phyloP scores from a whole-genome alignment of 2,888 invertebrate species.

The Oligia strigilis region DNA sequence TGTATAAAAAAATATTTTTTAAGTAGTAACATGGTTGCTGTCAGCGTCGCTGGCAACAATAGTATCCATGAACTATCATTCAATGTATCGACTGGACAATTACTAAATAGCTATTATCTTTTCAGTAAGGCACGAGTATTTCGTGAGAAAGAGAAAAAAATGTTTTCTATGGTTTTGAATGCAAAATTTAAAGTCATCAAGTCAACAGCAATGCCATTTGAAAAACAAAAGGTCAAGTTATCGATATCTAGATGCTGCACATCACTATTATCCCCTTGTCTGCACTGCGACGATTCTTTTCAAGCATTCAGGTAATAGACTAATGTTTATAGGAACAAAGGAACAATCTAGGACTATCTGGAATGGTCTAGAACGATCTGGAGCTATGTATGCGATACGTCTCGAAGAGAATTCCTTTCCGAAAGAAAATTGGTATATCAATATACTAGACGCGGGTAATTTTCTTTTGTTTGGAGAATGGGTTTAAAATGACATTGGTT shows the following conservation, averaged over 20 bases:
- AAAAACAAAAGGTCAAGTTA: neutral
- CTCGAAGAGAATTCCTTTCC: slow-evolving; percentile 6
- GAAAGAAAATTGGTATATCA: slow-evolving; percentile 23
- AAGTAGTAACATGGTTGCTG: no score
- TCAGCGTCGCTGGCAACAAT: no score
- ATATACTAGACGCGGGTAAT: neutral
- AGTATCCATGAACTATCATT: no score
- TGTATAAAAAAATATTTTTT: no score
- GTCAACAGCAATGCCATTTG: neutral
- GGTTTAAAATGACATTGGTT: neutral
- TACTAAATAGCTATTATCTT: neutral
- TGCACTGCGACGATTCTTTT: slow-evolving; percentile 67
- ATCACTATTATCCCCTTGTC: slow-evolving; percentile 59
- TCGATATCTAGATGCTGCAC: slow-evolving; percentile 29
- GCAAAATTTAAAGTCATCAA: neutral
- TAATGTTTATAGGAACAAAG: slow-evolving; percentile 67
- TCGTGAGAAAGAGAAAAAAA: neutral
- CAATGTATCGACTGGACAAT: neutral
- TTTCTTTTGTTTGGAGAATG: neutral
- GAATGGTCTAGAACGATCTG: slow-evolving; percentile 8
- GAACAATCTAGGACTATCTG: slow-evolving; percentile 42
- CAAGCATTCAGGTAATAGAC: slow-evolving; percentile 61
- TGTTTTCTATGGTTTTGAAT: neutral
- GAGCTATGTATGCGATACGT: slow-evolving; percentile 30
- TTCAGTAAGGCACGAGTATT: neutral